Percentiles rank a stretch among this genome's conserved stretches.
These are phyloP conservation scores for Drosophila parthenogenetica DNA, from an alignment of 2,888 invertebrate genomes.

Conservation along the genomic window DNA sequence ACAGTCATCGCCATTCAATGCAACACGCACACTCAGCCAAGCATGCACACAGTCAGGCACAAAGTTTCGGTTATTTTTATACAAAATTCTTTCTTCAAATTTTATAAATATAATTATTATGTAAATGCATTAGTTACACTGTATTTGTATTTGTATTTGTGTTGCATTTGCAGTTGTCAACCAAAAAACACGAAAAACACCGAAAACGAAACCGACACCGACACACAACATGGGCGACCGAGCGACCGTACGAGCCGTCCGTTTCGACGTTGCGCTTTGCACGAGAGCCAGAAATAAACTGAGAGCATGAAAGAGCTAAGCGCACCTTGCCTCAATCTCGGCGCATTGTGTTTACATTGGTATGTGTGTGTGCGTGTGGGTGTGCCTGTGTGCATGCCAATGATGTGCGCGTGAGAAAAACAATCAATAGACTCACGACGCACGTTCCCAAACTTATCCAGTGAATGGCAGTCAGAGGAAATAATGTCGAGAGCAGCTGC, in stretches of 20 bases:
- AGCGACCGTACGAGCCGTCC: conserved; percentile 63
- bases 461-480: not conserved
- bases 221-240: conserved; percentile 50
- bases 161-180: conserved; percentile 58
- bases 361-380: conserved; percentile 44
- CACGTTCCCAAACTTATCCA: conserved; percentile 15
- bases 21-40: conserved; percentile 24
- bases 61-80: conserved; percentile 48
- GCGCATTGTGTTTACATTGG: conserved; percentile 58
- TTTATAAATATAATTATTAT: conserved; percentile 34
- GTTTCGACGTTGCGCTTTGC: conserved; percentile 77
- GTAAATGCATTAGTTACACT: conserved; percentile 55
- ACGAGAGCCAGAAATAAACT: conserved; percentile 83
- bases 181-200: conserved; percentile 49
- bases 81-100: conserved; percentile 34
- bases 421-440: conserved; percentile 40
- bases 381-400: conserved; percentile 49
- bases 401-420: conserved; percentile 63
- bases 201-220: conserved; percentile 54
- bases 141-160: conserved; percentile 38
- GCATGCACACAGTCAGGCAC: conserved; percentile 20
- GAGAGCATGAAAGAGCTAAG: conserved; percentile 74
- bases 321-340: conserved; percentile 79
- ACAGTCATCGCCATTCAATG: conserved; percentile 11
- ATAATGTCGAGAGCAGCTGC: not conserved